Conservation (phyloP, 1,140 invertebrate species). For the Ruditapes philippinarum region DNA sequence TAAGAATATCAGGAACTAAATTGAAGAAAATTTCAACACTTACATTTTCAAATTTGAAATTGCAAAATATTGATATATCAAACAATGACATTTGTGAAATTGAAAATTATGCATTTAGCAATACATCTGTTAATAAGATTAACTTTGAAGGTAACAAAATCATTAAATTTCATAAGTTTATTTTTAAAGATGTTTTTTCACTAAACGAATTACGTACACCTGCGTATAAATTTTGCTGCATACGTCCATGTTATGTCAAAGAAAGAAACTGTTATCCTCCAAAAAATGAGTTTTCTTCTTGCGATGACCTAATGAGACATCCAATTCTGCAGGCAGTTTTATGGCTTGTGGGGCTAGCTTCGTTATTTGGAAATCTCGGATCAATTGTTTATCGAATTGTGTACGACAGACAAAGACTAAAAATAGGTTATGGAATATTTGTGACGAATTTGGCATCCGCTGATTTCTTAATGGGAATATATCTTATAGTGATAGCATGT, state of each 20-base stretch:
- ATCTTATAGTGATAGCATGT: slow-evolving; percentile 79
- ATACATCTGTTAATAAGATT: slow-evolving; percentile 56
- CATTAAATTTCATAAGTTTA: slow-evolving; percentile 41
- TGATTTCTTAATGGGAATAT: slow-evolving; percentile 83
- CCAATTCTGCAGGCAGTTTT: slow-evolving; percentile 68
- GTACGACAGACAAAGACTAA: slow-evolving; percentile 42
- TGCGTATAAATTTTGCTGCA: slow-evolving; percentile 74
- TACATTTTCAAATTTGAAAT: slow-evolving; percentile 39
- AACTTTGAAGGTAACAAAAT: slow-evolving; percentile 65
- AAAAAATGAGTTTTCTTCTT: slow-evolving; percentile 74
- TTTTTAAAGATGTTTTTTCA: slow-evolving; percentile 60
- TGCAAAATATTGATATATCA: slow-evolving; percentile 50
- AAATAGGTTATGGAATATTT: slow-evolving; percentile 72
- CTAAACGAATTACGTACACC: slow-evolving; percentile 65
- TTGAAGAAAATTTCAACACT: not conserved
- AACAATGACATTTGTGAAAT: slow-evolving; percentile 46
- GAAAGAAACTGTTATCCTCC: slow-evolving; percentile 69
- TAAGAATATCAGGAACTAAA: slow-evolving; percentile 9
- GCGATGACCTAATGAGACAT: slow-evolving; percentile 70
- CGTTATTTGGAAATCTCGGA: slow-evolving; percentile 71
- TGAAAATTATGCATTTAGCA: slow-evolving; percentile 45
- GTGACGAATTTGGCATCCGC: slow-evolving; percentile 78
- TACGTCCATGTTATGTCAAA: slow-evolving; percentile 47
- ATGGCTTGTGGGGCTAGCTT: slow-evolving; percentile 73
- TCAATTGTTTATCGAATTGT: slow-evolving; percentile 62